Conservation (phyloP, 2,888 invertebrate genomes). For the Nephrotoma appendiculata region DNA sequence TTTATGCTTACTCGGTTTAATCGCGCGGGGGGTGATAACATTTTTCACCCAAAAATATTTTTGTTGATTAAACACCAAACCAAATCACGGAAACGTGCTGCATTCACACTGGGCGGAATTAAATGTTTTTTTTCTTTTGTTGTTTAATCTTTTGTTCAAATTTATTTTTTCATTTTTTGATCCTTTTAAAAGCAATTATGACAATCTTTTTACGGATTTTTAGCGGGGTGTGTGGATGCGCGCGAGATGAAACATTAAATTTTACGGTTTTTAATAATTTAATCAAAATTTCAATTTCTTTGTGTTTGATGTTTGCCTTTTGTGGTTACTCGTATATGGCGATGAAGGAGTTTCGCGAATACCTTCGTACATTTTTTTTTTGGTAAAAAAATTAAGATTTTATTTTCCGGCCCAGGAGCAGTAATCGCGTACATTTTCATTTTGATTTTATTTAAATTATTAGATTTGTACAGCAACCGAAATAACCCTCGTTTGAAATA, state of each 20-base stretch:
- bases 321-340: neutral
- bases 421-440: too few species aligned
- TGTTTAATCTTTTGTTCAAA: neutral
- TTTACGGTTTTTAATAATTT: neutral
- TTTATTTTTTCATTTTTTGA: neutral
- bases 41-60: neutral
- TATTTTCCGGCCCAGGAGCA: too few species aligned
- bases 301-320: neutral
- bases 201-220: neutral
- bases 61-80: neutral
- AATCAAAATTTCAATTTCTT: neutral
- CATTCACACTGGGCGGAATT: neutral
- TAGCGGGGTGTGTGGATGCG: neutral
- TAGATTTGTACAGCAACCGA: too few species aligned
- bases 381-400: too few species aligned
- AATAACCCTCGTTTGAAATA: too few species aligned
- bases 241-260: neutral
- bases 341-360: neutral
- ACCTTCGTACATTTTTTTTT: too few species aligned
- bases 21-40: neutral
- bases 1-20: neutral
- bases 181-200: neutral
- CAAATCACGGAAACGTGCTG: neutral
- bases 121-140: neutral
- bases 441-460: too few species aligned